Evolutionary conservation across 2,113 vertebrate genomes (phyloP), one percentile per base, ranked within the genome.

Genomic region (Gymnobelideus leadbeateri): DNA sequence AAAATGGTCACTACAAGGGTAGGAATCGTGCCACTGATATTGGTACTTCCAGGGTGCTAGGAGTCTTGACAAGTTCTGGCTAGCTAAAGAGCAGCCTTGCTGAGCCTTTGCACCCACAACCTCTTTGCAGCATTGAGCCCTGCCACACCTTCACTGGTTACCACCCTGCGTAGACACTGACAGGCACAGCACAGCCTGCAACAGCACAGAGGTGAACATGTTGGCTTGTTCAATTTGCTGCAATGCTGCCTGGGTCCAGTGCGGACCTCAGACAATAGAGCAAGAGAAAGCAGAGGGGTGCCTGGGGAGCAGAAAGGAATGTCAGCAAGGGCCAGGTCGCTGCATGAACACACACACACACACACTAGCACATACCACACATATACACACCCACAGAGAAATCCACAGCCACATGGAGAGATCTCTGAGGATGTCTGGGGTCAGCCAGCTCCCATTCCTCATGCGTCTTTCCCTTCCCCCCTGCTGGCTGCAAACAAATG

Each of bases 391-490:
- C 68, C 68, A 84, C n/a, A 43, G 68, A 84, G n/a, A 84, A 84
- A 84, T 43, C 37, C 68, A 43, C 68, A 84, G n/a, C 68, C 68
- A 43, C 68, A 84, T 43, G n/a, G 68, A n/a, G 68, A 84, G 68
- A 84, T 84, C 68, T 84, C 68, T 8, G 68, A 84, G 68, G 68
- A 84, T 43, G 68, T 43, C 68, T 84, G n/a, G 68, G 68, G n/a
- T 84, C 68, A 84, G 26, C 89, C n/a, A 61, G 94, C 52, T 28
- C 21, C 10, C 46, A 49, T 89, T 61, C 55, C 61, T 51, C 50
- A 51, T 92, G 89, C 77, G 91, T 46, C 52, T 46, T 95, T 91
- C 54, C 37, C 31, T 90, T 54, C 77, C 23, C 68, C 61, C 54
- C 6, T 49, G 89, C 55, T 89, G 91, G 94, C n/a, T 52, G 51